Base-by-base conservation (phyloP, 2,797 vertebrate genomes). In the Scolopax rusticola region DNA sequence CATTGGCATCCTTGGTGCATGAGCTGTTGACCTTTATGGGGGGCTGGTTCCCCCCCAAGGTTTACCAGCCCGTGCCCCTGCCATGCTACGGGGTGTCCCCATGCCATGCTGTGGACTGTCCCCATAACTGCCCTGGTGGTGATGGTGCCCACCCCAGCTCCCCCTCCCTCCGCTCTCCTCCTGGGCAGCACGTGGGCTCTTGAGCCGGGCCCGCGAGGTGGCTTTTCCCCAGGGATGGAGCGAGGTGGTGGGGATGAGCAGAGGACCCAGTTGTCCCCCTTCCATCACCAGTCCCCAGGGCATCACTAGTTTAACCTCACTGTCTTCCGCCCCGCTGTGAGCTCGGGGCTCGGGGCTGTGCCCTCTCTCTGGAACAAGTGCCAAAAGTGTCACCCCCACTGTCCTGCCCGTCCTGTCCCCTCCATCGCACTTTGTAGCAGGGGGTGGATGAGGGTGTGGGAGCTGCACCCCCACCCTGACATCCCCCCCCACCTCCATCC, bases 321-420 rank as follows among this genome's bases (percentile, higher is more conserved):
- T 90, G 94, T 96, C 94, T 96, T 96, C 95, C 93, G 0, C 47
- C 65, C 73, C 7, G 13, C 82, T 53, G 36, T 16, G 56, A 84
- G 91, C 74, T 32, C 3, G n/a, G 95, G 82, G 89, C 90, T 82
- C 6, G 8, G 92, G 95, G 89, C 93, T 95, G 73, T 2, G 79
- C 73, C 95, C 93, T 95, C 56, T 90, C 47, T 85, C 91, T 86
- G 91, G 79, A 95, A 88, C 91, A 96, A 96, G 96, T 97, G 95
- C 96, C 96, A 97, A 95, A 97, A 65, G 30, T 15, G 47, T 90
- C 71, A 57, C 41, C 40, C 70, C 43, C 27, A 33, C 41, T 1
- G 0, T 23, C 57, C 25, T 53, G 12, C 3, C 63, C 1, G 0
- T 41, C 86, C 94, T 54, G 47, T 47, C 60, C 71, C 53, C 24